Percentiles rank a stretch among this genome's conserved stretches.
phyloP scores from a whole-genome alignment of 1,140 invertebrate species.

The Pogonomyrmex barbatus region DNA sequence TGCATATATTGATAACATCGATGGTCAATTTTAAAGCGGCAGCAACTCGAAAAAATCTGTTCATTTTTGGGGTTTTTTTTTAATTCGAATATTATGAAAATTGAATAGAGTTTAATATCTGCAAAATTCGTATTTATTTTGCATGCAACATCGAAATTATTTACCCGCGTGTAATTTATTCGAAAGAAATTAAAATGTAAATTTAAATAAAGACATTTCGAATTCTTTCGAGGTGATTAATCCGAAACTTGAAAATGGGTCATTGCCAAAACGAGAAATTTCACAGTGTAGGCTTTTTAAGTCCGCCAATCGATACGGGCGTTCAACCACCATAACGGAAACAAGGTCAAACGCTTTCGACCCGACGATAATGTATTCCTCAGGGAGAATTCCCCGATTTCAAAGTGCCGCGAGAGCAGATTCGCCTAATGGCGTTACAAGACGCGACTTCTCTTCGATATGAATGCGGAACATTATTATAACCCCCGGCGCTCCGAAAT shows the following conservation, averaged over 20 bases:
- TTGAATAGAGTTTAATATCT: background rate
- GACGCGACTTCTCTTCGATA: constrained; percentile 7
- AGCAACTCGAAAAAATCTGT: background rate
- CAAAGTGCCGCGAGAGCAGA: constrained; percentile 2
- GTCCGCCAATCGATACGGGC: constrained; percentile 7
- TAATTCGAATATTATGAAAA: background rate
- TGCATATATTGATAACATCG: background rate
- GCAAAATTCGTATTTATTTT: background rate
- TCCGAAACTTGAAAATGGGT: background rate
- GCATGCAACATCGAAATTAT: background rate
- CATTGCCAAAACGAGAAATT: constrained; percentile 6
- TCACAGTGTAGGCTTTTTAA: constrained; percentile 8
- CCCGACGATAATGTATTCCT: constrained; percentile 34
- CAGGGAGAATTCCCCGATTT: background rate
- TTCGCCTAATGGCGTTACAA: constrained; percentile 30
- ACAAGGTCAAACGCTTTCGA: constrained; percentile 47
- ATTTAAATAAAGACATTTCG: background rate
- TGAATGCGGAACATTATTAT: constrained; percentile 30
- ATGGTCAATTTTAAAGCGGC: background rate
- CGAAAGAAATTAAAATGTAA: background rate
- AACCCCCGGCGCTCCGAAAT: constrained; percentile 58
- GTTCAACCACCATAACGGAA: constrained; percentile 21
- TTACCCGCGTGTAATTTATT: background rate
- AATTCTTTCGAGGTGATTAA: background rate
- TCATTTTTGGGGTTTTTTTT: background rate